Conservation (phyloP, 2,797 vertebrate genomes). For the Sciurus vulgaris region DNA sequence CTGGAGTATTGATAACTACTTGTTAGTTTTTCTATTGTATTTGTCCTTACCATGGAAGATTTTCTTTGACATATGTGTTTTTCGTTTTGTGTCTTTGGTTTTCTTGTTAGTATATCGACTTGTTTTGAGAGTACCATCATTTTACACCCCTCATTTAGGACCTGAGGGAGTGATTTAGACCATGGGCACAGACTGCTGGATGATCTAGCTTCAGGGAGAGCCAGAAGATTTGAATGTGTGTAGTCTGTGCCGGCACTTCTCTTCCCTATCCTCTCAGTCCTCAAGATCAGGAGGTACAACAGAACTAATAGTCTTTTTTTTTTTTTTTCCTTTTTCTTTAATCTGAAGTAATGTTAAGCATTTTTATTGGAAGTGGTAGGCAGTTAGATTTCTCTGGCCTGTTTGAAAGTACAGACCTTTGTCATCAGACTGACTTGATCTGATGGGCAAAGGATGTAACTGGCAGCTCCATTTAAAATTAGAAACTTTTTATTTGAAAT, state of each 20-base stretch:
- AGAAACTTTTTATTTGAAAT: conserved; percentile 31
- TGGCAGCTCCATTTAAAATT: background rate
- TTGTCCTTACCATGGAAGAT: background rate
- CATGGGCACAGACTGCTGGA: background rate
- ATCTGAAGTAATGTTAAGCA: background rate
- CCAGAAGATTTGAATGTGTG: background rate
- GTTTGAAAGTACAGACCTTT: background rate
- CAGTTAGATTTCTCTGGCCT: background rate
- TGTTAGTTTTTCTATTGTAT: background rate
- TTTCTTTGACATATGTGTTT: background rate
- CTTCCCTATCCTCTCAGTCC: background rate
- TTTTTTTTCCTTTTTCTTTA: background rate
- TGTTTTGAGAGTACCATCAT: background rate
- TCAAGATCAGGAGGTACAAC: background rate
- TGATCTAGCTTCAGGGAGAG: background rate
- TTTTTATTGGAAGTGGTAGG: conserved; percentile 11
- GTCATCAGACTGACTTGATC: background rate
- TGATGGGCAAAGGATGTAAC: background rate
- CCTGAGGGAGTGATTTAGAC: background rate
- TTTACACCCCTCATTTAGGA: background rate
- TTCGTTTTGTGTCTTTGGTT: background rate
- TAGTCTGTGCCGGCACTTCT: background rate
- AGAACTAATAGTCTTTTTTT: background rate
- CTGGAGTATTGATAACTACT: background rate
- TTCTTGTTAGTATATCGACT: background rate